These are phyloP conservation scores for Oreortyx pictus DNA, from an alignment of 2,797 vertebrate genomes.

Conservation along the genomic window DNA sequence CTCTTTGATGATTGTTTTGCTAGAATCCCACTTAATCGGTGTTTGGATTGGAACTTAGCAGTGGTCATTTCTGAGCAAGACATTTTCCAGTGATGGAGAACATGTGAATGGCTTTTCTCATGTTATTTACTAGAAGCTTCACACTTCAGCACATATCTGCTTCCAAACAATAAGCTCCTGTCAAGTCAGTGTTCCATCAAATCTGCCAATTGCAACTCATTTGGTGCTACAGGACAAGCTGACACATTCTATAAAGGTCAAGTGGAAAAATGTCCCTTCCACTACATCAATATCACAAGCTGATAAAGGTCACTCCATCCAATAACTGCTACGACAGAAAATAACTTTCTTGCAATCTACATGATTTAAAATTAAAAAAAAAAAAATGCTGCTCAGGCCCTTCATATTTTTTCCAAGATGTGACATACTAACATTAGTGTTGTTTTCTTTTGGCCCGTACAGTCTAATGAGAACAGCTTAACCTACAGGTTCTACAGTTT, in stretches of 20 bases:
- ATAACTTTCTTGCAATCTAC: conserved; percentile 40
- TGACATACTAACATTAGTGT: not conserved
- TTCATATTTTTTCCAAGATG: not conserved
- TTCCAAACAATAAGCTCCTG: conserved; percentile 61
- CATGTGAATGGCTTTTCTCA: conserved; percentile 1
- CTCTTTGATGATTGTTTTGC: not conserved
- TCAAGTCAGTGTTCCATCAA: conserved; percentile 62
- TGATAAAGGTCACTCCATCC: conserved; percentile 77
- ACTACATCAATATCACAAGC: conserved; percentile 65
- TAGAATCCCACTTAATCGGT: not conserved
- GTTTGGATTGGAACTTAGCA: conserved; percentile 1
- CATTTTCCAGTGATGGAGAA: not conserved
- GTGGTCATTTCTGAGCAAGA: not conserved
- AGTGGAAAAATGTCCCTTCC: conserved; percentile 77
- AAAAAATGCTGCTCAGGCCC: not conserved
- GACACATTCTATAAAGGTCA: conserved; percentile 78
- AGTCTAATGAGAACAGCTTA: not conserved
- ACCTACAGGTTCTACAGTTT: not conserved
- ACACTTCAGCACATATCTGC: conserved; percentile 4
- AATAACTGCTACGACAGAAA: conserved; percentile 55
- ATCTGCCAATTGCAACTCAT: conserved; percentile 69
- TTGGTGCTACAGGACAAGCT: conserved; percentile 51
- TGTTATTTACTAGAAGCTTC: conserved; percentile 1
- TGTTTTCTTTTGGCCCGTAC: not conserved
- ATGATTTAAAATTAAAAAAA: not conserved